Percentiles rank a stretch among this genome's conserved stretches.
phyloP scores from a whole-genome alignment of 1,140 invertebrate genomes.

The Trachymyrmex septentrionalis region DNA sequence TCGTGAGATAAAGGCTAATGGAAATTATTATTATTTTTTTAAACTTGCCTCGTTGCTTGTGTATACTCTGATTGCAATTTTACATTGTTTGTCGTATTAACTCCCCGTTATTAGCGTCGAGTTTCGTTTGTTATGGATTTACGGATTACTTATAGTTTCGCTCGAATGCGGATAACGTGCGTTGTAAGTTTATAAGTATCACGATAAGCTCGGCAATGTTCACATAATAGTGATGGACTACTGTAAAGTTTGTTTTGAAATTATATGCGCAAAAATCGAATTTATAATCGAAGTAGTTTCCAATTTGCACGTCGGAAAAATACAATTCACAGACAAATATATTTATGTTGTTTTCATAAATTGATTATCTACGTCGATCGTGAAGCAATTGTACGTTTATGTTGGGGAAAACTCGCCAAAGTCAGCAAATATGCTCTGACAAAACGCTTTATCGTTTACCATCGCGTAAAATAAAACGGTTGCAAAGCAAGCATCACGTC shows the following conservation, averaged over 20 bases:
- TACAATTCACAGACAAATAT: neutral
- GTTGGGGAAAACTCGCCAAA: neutral
- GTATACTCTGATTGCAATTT: neutral
- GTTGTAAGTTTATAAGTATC: constrained; percentile 20
- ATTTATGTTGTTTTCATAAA: neutral
- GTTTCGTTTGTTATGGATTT: constrained; percentile 29
- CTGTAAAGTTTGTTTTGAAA: neutral
- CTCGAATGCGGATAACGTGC: neutral
- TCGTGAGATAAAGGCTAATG: constrained; percentile 7
- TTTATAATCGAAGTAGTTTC: neutral
- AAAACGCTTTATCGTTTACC: constrained; percentile 61
- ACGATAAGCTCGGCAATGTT: neutral
- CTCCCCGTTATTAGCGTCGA: neutral
- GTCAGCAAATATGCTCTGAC: constrained; percentile 36
- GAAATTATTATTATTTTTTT: constrained; percentile 32
- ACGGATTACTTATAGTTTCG: neutral
- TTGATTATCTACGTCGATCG: neutral
- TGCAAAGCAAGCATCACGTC: constrained; percentile 46
- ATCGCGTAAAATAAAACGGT: constrained; percentile 59
- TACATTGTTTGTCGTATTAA: constrained; percentile 20
- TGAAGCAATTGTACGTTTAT: neutral
- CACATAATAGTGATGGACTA: neutral
- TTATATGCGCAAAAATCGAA: neutral
- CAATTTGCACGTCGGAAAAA: neutral
- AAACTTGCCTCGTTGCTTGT: neutral